These are phyloP conservation scores for Diplodus puntazzo DNA, from an alignment of 2,797 vertebrate species.

Conservation along the genomic window DNA sequence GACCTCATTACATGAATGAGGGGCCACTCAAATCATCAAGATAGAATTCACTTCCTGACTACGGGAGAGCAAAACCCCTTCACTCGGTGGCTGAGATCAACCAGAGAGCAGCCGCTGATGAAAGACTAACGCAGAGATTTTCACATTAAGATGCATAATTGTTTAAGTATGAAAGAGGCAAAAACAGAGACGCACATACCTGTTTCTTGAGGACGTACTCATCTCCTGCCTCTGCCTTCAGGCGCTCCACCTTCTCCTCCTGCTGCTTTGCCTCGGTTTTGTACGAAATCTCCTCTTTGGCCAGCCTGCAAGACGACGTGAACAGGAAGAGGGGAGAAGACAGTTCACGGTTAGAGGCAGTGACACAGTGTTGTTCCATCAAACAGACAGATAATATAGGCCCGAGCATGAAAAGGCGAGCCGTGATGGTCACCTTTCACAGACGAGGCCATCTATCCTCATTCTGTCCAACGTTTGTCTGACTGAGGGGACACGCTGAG, in stretches of 20 bases:
- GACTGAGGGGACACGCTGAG: constrained; percentile 63
- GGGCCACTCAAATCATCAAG: constrained; percentile 48
- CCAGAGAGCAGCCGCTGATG: neutral
- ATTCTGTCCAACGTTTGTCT: constrained; percentile 45
- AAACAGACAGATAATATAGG: constrained; percentile 66
- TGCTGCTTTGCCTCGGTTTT: constrained; percentile 93
- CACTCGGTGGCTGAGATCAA: neutral
- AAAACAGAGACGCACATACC: constrained; percentile 74
- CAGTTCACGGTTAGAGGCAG: constrained; percentile 34
- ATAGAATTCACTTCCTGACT: constrained; percentile 38
- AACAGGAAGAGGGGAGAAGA: constrained; percentile 16
- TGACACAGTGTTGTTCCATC: constrained; percentile 43
- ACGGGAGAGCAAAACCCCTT: constrained; percentile 1
- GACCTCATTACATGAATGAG: constrained; percentile 66
- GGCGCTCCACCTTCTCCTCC: constrained; percentile 92
- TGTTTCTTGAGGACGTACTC: constrained; percentile 95
- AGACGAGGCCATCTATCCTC: constrained; percentile 68
- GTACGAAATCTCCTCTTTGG: constrained; percentile 93
- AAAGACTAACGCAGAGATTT: neutral
- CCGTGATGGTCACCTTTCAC: constrained; percentile 70
- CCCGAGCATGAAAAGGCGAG: constrained; percentile 37
- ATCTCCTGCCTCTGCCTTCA: constrained; percentile 91
- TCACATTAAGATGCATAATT: constrained; percentile 8
- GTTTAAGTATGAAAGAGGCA: neutral
- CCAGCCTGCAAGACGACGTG: constrained; percentile 84